These are phyloP conservation scores for Pseudorhombus dupliciocellatus DNA, from an alignment of 2,113 vertebrate genomes.

Conservation along the genomic window DNA sequence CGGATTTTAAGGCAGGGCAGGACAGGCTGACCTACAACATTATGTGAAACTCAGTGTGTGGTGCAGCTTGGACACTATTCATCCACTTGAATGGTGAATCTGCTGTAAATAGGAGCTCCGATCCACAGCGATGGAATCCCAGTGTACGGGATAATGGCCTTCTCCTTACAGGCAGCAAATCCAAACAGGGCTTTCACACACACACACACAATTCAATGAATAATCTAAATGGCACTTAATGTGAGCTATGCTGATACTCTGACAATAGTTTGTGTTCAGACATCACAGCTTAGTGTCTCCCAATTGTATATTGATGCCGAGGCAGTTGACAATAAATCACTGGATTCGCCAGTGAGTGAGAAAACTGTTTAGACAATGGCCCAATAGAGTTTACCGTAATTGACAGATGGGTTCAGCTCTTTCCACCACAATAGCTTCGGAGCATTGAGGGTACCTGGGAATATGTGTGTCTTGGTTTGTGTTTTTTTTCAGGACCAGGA, in stretches of 20 bases:
- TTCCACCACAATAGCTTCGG: slow-evolving; percentile 73
- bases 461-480: slow-evolving; percentile 16
- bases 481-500: slow-evolving; percentile 2
- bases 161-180: slow-evolving; percentile 37
- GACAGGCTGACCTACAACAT: slow-evolving; percentile 36
- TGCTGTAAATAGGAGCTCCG: slow-evolving; percentile 23
- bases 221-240: slow-evolving; percentile 76
- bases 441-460: slow-evolving; percentile 67
- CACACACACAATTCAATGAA: slow-evolving; percentile 68
- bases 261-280: slow-evolving; percentile 77
- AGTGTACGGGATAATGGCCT: slow-evolving; percentile 39
- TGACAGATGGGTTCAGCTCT: slow-evolving; percentile 80
- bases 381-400: slow-evolving; percentile 80
- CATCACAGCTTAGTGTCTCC: slow-evolving; percentile 77
- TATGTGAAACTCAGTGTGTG: neutral
- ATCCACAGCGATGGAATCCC: slow-evolving; percentile 31
- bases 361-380: slow-evolving; percentile 81
- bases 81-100: slow-evolving; percentile 26
- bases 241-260: slow-evolving; percentile 74
- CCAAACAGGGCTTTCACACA: slow-evolving; percentile 45
- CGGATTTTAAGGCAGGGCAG: slow-evolving; percentile 19
- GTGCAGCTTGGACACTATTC: slow-evolving; percentile 10
- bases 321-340: slow-evolving; percentile 80
- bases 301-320: slow-evolving; percentile 75
- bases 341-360: slow-evolving; percentile 76